These are phyloP conservation scores for Poecilia latipinna DNA, from an alignment of 2,113 vertebrate genomes.

Conservation along the genomic window DNA sequence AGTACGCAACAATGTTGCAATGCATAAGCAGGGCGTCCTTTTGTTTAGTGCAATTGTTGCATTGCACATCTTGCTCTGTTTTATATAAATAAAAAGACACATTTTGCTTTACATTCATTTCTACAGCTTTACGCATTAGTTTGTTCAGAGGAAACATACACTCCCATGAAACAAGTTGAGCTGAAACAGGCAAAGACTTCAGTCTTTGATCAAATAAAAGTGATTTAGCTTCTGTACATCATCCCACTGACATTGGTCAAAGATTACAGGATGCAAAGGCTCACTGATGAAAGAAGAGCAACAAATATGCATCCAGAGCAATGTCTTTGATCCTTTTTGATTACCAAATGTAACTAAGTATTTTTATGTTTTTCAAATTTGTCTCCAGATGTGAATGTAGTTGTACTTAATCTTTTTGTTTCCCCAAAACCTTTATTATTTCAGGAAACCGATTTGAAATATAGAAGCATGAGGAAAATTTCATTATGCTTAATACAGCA, in stretches of 20 bases:
- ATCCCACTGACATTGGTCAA: neutral
- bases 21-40: too few relatives aligned
- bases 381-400: neutral
- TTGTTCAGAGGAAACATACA: neutral
- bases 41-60: too few relatives aligned
- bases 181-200: neutral
- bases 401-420: neutral
- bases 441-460: neutral
- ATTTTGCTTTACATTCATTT: too few relatives aligned
- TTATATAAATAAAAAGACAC: neutral
- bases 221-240: neutral
- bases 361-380: neutral
- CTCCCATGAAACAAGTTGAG: neutral
- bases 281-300: neutral
- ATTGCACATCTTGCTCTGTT: too few relatives aligned
- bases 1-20: too few relatives aligned
- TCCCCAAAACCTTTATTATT: neutral
- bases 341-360: neutral
- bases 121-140: neutral
- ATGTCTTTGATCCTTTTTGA: neutral
- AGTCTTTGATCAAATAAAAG: neutral
- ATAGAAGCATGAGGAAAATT: too few relatives aligned
- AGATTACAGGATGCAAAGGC: neutral
- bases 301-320: neutral
- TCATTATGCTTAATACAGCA: neutral